Base-by-base conservation (phyloP, 2,113 vertebrate genomes). In the Sylvicapra grimmia region DNA sequence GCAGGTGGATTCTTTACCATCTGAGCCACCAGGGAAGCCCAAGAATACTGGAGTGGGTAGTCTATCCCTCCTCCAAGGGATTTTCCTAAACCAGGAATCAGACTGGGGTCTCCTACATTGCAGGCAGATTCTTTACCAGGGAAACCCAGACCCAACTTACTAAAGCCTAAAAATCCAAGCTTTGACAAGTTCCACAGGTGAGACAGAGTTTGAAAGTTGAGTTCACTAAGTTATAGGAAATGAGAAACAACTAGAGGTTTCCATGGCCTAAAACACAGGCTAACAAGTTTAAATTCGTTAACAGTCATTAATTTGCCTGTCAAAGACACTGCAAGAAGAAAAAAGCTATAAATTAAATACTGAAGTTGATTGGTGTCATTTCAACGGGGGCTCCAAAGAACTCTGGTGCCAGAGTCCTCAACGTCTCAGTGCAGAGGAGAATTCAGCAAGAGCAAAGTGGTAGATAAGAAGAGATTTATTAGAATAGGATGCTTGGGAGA, bases 241-340 rank as follows among this genome's bases (percentile, higher is more conserved):
- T 84, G 31, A 86, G 51, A 94, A 93, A 89, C 10, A 77, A 49
- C 1, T 6, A 49, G 36, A 31, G 15, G 9, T 77, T 95, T 80
- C 40, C 13, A 80, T 25, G 94, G 23, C 27, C 47, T 83, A 77
- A 84, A 96, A 93, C 11, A 16, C 27, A 63, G 18, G n/a, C 47
- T 82, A 79, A 77, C 6, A 87, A 77, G 23, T 94, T 82, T 40
- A 80, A 21, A 40, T 92, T 82, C 89, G 89, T 21, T n/a, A 82
- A 27, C 14, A 63, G 44, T 68, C 65, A 85, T 77, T 85, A 87
- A 72, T 92, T 56, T 93, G 13, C 23, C 13, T 91, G 33, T 53
- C 59, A 94, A 80, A 72, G 53, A 68, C 31, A 49, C 84, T 19
- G 40, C 11, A 84, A 75, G 36, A 94, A 84, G 29, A 53, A 58